These are phyloP conservation scores for Hormaphis cornu DNA, from an alignment of 1,140 invertebrate genomes.

Conservation along the genomic window DNA sequence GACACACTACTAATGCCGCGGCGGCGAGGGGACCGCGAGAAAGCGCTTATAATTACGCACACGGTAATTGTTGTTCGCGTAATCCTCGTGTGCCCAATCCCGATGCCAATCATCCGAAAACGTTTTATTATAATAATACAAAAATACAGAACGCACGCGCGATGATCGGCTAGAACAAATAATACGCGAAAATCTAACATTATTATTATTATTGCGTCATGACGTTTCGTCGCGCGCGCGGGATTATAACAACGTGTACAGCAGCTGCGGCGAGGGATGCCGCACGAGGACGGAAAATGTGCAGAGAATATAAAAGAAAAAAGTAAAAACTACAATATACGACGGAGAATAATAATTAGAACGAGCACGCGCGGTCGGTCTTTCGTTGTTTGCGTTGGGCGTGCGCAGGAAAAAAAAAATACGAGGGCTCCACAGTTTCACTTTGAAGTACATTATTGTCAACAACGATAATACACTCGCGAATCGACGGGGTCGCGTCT, in stretches of 20 bases:
- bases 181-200: too few relatives aligned
- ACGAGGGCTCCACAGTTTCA: neutral
- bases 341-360: neutral
- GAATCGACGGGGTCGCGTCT: neutral
- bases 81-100: neutral
- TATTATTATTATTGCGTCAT: too few relatives aligned
- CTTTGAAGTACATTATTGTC: slow-evolving; percentile 28
- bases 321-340: too few relatives aligned
- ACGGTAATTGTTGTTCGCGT: neutral
- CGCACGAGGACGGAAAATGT: too few relatives aligned
- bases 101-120: neutral
- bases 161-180: slow-evolving; percentile 28
- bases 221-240: too few relatives aligned
- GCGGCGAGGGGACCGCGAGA: neutral
- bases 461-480: slow-evolving; percentile 6
- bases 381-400: neutral
- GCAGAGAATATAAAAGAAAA: neutral
- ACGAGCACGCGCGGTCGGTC: neutral
- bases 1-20: neutral
- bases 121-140: too few relatives aligned
- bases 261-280: too few relatives aligned
- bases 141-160: neutral
- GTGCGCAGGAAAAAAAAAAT: too few relatives aligned
- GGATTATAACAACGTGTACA: too few relatives aligned
- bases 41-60: too few relatives aligned